These are phyloP conservation scores for Tetheella fluctuosa DNA, from an alignment of 2,888 invertebrate genomes.

Conservation along the genomic window DNA sequence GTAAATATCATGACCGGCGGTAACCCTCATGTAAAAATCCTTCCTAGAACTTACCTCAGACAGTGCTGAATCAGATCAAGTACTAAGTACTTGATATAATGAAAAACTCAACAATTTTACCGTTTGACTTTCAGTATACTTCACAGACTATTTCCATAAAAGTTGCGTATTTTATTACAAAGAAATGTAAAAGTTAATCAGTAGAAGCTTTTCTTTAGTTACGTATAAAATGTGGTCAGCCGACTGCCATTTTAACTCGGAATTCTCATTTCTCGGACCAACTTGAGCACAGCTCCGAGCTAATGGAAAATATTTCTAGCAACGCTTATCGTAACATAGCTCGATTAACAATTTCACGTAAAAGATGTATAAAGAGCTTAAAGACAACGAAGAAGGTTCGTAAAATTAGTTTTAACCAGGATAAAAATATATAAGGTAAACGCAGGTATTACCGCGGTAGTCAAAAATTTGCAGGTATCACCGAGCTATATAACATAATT, in stretches of 20 bases:
- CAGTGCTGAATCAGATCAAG: neutral
- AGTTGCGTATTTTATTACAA: neutral
- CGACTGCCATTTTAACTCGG: neutral
- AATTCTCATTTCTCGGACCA: neutral
- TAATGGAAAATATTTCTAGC: no score
- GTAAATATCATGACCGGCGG: no score
- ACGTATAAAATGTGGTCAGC: no score
- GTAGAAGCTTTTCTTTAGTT: neutral
- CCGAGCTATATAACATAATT: no score
- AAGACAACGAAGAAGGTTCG: neutral
- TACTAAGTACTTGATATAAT: neutral
- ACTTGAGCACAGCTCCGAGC: neutral
- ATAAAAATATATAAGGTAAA: no score
- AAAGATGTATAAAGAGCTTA: neutral
- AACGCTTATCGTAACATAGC: no score
- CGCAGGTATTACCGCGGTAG: no score
- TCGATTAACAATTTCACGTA: neutral
- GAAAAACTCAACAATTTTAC: neutral
- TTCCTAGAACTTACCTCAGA: no score
- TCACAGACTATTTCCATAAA: neutral
- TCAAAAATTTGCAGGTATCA: no score
- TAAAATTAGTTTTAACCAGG: neutral
- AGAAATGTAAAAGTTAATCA: neutral
- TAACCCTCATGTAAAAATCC: no score
- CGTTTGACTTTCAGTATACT: neutral